Evolutionary conservation across 2,113 vertebrate species (phyloP), one percentile per base, ranked within the genome.

Genomic region (Crypturellus undulatus): DNA sequence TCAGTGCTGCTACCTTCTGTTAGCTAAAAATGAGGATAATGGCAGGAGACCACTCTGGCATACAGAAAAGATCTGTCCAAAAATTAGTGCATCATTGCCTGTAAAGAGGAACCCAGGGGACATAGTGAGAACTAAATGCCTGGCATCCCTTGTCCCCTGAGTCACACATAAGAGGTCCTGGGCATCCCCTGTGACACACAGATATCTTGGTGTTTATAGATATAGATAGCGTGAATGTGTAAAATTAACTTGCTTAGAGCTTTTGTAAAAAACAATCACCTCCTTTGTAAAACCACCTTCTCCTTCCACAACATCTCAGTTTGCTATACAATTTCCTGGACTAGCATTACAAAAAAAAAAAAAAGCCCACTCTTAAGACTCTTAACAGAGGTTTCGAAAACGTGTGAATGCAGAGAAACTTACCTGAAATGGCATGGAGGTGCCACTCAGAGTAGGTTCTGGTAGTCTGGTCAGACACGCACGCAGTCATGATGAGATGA

Each of bases 381-480:
- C 36, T 38, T 76, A 8, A 58, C 30, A 75, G 70, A 40, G 34
- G 17, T 32, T 58, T 75, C 40, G 30, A 51, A 85, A 82, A 45
- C 64, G 18, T 38, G 3, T 15, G 64, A 49, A 40, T 0, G 0
- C 40, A 75, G 78, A 51, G 21, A 43, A 20, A 64, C 28, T 70
- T 6, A 58, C 60, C 28, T 52, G 32, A 28, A 84, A 75, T 0
- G 0, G 43, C 36, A 36, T 0, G 15, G n/a, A 45, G 68, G 64
- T 0, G 2, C 49, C 43, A 45, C 65, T 26, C 2, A 0, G 3
- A 43, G 42, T 67, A 71, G 77, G 17, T 20, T 56, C 59, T 60
- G 54, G 30, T 0, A 0, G 32, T 26, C 36, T 36, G 56, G 40
- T 26, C 32, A 58, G 54, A 58, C 54, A 58, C 16, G 32, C 30